Evolutionary conservation across 2,888 invertebrate genomes (phyloP), one percentile per base, ranked within the genome.

Genomic region (Oscheius sp.): DNA sequence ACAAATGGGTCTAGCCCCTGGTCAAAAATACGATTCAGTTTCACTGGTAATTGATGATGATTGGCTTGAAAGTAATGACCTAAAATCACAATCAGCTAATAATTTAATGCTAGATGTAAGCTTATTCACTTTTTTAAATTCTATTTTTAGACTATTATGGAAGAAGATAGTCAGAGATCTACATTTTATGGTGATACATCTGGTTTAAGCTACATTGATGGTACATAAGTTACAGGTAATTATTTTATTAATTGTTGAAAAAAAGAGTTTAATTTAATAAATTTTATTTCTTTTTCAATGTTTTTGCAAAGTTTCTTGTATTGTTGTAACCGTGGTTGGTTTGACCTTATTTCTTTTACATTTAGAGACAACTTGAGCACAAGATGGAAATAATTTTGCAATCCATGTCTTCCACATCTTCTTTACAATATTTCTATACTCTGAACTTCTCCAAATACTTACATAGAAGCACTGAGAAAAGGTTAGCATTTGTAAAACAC

Each of bases 1-100:
- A n/a, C 61, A 61, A 46, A 64, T 50, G 45, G 72, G 76, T 61
- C 52, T 76, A 65, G 42, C 61, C 1, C 76, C 76, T 4, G 73
- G 73, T 17, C 74, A 74, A 52, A 65, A 65, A 8, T 20, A 68
- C 31, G 74, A 74, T n/a, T 70, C 66, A 12, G 68, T 76, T 52
- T 68, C 73, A 2, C 61, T 76, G 10, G 64, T 70, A 17, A 31
- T 76, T 23, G 72, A 72, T 15, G 46, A 52, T 23, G 64, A 68
- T 29, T 61, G 61, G 61, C 42, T 61, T 27, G 31, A 39, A 6
- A 45, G 45, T 29, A 20, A 25, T 23, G n/a, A 42, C 4, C n/a
- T n/a, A n/a, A 17, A 23, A 5, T 3, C 2, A 25, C 23, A 48
- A 25, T 5, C 15, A 37, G 15, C 8, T 10, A 15, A 37, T 10